These are phyloP conservation scores for Suncus etruscus DNA, from an alignment of 2,113 vertebrate genomes.

Conservation along the genomic window DNA sequence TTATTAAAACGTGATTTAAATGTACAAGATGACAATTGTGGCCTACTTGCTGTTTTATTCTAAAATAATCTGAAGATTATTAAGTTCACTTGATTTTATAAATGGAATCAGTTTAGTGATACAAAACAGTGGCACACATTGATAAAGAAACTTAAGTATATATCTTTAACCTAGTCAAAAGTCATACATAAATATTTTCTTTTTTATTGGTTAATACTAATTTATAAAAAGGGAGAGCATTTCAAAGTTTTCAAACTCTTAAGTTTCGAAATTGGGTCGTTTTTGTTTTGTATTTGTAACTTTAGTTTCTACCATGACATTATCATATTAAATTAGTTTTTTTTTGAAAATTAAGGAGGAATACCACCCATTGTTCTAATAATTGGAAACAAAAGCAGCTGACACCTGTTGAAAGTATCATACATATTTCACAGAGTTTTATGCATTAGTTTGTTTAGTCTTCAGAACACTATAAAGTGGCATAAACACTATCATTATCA, in stretches of 20 bases:
- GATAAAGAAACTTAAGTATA: no score
- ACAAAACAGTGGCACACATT: no score
- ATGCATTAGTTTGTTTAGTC: background rate
- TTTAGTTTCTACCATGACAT: conserved; percentile 12
- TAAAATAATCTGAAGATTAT: no score
- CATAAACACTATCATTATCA: background rate
- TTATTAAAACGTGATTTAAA: no score
- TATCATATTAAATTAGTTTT: background rate
- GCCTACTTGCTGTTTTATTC: no score
- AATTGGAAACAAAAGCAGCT: conserved; percentile 13
- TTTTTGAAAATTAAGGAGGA: background rate
- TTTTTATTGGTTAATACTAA: background rate
- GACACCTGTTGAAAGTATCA: background rate
- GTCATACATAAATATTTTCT: no score
- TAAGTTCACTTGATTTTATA: no score
- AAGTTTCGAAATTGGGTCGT: background rate
- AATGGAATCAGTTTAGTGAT: no score
- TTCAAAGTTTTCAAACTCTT: conserved; percentile 28
- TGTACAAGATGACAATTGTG: no score
- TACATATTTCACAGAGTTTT: background rate
- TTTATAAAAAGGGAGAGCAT: background rate
- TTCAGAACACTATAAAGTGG: no score
- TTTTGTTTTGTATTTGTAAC: background rate
- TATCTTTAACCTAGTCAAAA: no score
- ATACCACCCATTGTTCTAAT: background rate